A percentile compares a stretch with the other conserved stretches of the same genome.
These are phyloP conservation scores for Chrysomallon squamiferum DNA, from an alignment of 1,140 invertebrate species.

Conservation along the genomic window DNA sequence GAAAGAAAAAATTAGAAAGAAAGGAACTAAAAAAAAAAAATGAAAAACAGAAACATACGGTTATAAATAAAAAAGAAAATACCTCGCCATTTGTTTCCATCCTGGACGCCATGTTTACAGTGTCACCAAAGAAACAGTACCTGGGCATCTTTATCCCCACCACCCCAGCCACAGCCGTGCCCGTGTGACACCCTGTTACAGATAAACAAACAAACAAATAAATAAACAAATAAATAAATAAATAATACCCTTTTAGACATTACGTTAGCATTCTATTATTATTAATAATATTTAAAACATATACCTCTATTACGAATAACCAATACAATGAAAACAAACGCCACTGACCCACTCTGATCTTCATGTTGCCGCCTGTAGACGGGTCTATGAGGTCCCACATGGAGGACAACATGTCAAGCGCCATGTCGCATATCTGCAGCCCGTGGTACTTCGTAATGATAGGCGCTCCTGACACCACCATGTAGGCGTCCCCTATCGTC, in stretches of 20 bases:
- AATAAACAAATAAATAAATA: no score
- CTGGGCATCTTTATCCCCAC: slow-evolving; percentile 61
- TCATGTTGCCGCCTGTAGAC: slow-evolving; percentile 86
- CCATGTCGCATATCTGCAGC: slow-evolving; percentile 59
- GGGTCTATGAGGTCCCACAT: slow-evolving; percentile 90
- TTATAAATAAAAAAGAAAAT: neutral
- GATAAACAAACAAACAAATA: neutral
- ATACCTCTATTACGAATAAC: neutral
- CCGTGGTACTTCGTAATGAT: slow-evolving; percentile 50
- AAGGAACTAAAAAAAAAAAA: no score
- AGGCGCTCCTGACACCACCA: slow-evolving; percentile 72
- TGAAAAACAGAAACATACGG: no score
- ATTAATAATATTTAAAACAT: no score
- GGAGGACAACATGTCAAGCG: slow-evolving; percentile 79
- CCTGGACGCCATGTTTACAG: slow-evolving; percentile 59
- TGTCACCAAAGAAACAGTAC: slow-evolving; percentile 61
- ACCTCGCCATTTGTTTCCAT: slow-evolving; percentile 61
- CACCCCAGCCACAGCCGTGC: slow-evolving; percentile 57
- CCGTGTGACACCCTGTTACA: slow-evolving; percentile 46
- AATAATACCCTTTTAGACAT: no score
- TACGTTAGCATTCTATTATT: no score
- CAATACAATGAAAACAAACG: neutral
- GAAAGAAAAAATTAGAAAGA: no score
- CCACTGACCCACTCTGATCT: slow-evolving; percentile 81
- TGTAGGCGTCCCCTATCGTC: slow-evolving; percentile 96